Base-by-base conservation (phyloP, 2,797 vertebrate genomes). In the Semaprochilodus insignis region DNA sequence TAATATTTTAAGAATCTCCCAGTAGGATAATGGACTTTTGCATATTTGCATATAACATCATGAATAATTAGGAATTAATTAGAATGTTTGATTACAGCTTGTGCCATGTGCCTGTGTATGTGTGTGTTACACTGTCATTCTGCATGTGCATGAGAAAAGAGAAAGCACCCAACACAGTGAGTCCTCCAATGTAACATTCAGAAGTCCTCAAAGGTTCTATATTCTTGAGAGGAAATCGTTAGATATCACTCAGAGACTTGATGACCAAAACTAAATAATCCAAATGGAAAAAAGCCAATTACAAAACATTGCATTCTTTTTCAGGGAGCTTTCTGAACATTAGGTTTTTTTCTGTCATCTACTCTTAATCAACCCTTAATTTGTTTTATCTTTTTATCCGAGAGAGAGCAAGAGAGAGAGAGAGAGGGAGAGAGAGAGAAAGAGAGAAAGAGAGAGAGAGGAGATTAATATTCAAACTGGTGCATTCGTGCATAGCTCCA, bases 401-500 rank as follows among this genome's bases (percentile, higher is more conserved):
- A 57, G 55, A 57, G 21, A 54, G 21, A 27, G 36, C 59, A 21
- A 65, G 11, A 76, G 51, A 59, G 21, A 59, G 23, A 40, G 31
- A 81, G 48, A 55, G 70, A 79, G n/a, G 31, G 66, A 59, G 67
- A 76, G 27, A 66, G 73, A 81, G 27, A 66, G 60, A 44, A 51
- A 72, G 74, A 72, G 55, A 54, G 27, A 60, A 51, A 71, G 59
- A 72, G 52, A 69, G 52, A 77, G 62, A 77, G 74, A 27, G 3
- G 91, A 93, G 92, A 96, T 96, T 95, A 96, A 96, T 96, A 96
- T 96, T 94, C 94, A 91, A 74, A 92, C 85, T 88, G 93, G 95
- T 88, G 93, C 95, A 95, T 95, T 95, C 93, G 94, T 95, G 95
- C 95, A 94, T 95, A 94, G 95, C 95, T 96, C 96, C 96, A 96